These are phyloP conservation scores for Leptopilina clavipes DNA, from an alignment of 1,140 invertebrate species.

Conservation along the genomic window DNA sequence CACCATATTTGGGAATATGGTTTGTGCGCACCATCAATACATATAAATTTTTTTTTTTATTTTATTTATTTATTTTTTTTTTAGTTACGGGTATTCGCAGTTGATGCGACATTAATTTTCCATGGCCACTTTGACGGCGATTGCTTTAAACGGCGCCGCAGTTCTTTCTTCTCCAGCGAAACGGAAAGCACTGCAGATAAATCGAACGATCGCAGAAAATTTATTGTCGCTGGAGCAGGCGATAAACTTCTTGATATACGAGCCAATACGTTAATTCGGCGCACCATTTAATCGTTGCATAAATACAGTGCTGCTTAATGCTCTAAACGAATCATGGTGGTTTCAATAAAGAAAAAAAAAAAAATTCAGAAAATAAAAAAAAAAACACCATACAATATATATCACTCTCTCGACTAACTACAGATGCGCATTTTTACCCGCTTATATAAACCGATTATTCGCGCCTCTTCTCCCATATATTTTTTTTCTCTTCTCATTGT, in stretches of 20 bases:
- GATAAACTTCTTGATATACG: conserved; percentile 33
- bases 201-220: conserved; percentile 34
- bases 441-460: conserved; percentile 22
- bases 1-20: not conserved
- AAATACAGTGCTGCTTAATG: conserved; percentile 33
- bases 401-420: not conserved
- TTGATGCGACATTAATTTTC: conserved; percentile 35
- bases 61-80: not conserved
- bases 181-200: conserved; percentile 25
- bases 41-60: too few species aligned
- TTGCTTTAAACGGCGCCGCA: conserved; percentile 33
- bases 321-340: conserved; percentile 16
- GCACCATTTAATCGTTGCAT: conserved; percentile 17
- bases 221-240: conserved; percentile 30
- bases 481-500: not conserved
- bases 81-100: conserved; percentile 7
- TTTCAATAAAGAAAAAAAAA: conserved; percentile 20
- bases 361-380: not conserved
- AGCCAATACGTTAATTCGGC: conserved; percentile 29
- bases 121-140: conserved; percentile 21
- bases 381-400: not conserved
- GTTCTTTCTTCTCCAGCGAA: conserved; percentile 33
- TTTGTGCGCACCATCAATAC: not conserved
- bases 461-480: not conserved
- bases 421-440: not conserved